Conservation (phyloP, 1,140 invertebrate species). For the Lepidostoma basale region DNA sequence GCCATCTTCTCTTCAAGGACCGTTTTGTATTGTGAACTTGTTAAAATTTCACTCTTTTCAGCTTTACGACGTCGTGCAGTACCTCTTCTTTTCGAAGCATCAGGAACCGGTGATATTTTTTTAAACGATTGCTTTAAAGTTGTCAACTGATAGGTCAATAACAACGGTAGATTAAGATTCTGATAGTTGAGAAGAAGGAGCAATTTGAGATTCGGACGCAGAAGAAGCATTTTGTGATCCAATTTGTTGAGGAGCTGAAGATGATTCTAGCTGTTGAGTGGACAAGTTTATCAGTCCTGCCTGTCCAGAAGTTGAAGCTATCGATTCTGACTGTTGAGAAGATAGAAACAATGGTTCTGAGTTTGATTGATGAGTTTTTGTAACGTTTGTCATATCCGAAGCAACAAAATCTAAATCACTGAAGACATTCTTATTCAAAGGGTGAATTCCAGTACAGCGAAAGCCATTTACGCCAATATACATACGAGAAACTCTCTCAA, state of each 20-base stretch:
- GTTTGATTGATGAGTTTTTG: constrained; percentile 3
- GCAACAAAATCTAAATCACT: constrained; percentile 7
- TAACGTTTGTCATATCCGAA: constrained; percentile 9
- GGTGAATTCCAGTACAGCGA: neutral
- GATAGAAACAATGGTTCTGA: neutral
- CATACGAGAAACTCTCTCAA: neutral
- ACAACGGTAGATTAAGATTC: too few relatives aligned
- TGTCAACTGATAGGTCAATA: too few relatives aligned
- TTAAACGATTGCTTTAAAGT: neutral
- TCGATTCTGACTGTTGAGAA: neutral
- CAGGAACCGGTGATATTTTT: constrained; percentile 7
- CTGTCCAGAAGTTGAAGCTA: neutral
- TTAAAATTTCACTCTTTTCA: constrained; percentile 12
- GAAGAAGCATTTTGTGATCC: neutral
- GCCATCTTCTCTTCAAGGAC: neutral
- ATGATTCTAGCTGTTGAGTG: too few relatives aligned
- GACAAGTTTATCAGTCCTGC: neutral
- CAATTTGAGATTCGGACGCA: neutral
- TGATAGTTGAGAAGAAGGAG: neutral
- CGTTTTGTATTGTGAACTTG: constrained; percentile 7
- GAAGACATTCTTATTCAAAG: constrained; percentile 4
- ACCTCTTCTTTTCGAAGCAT: constrained; percentile 13
- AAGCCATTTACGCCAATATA: neutral
- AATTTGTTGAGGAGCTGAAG: neutral
- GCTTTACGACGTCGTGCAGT: constrained; percentile 12